Conservation (phyloP, 2,888 invertebrate genomes). For the Melieria omissa region DNA sequence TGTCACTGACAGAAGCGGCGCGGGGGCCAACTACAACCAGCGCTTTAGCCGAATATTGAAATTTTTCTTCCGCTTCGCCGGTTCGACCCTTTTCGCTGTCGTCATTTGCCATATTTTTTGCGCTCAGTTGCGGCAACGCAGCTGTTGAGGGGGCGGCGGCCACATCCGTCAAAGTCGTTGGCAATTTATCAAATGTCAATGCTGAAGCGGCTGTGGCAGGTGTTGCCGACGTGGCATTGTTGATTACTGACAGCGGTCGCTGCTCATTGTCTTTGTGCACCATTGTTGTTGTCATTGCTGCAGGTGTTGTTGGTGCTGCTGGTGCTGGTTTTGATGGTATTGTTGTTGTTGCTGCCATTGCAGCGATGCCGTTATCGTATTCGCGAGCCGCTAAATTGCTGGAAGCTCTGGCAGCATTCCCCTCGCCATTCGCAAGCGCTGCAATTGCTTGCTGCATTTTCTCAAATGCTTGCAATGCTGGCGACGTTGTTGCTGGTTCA, state of each 20-base stretch:
- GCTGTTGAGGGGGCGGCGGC: slow-evolving; percentile 5
- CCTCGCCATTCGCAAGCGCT: neutral
- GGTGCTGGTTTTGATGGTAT: neutral
- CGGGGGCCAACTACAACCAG: neutral
- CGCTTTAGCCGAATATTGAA: neutral
- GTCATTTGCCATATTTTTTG: too few relatives aligned
- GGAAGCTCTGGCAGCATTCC: neutral
- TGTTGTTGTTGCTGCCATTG: neutral
- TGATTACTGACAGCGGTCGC: neutral
- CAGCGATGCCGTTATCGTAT: neutral
- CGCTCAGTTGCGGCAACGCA: too few relatives aligned
- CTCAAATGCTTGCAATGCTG: neutral
- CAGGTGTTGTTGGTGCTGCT: neutral
- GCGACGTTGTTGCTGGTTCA: neutral
- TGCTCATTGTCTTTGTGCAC: neutral
- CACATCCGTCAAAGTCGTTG: slow-evolving; percentile 41
- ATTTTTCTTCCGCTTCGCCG: slow-evolving; percentile 21
- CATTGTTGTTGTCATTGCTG: neutral
- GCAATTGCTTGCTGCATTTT: neutral
- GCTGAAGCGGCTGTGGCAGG: slow-evolving; percentile 8
- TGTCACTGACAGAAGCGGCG: neutral
- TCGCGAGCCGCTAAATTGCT: neutral
- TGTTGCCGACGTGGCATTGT: neutral
- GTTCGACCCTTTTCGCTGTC: too few relatives aligned
- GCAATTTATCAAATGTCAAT: slow-evolving; percentile 57